Evolutionary conservation across 1,140 invertebrate species (phyloP), one percentile per base, ranked within the genome.

Genomic region (Eupristina koningsbergeri): DNA sequence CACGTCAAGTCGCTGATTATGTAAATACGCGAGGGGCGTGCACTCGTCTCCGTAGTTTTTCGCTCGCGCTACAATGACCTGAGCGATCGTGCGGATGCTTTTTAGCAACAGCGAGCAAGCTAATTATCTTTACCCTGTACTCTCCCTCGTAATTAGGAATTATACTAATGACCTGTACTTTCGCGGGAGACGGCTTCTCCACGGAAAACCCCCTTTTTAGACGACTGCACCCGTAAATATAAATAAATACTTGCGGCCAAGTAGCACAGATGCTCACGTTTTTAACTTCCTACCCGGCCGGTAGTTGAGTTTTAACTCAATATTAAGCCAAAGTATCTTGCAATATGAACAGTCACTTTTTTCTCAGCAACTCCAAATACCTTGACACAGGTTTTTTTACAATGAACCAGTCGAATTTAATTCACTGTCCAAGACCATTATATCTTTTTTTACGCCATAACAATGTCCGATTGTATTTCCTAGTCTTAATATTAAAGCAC

Each of bases 81-180:
- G 34, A 53, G 75, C n/a, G 63, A 67, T 53, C 78, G 71, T 61
- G 36, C 58, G 31, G 13, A 45, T 53, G 75, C 34, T 61, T 77
- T 61, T 61, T 39, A 77, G 74, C 50, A 61, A 34, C 34, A 58
- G 29, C n/a, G 73, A 64, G 39, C 74, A 41, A 71, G 45, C 78
- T 86, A 77, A 86, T 78, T 64, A 26, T 61, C 39, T 34, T 45
- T 63, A n/a, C n/a, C 34, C 39, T 36, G 58, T 53, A 53, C n/a
- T 58, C 11, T 61, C 61, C 1, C 39, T 41, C 36, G 39, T 78
- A 78, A 45, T 78, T 78, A 29, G 36, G 39, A 58, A 81, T 81
- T 81, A 81, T 74, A 69, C 22, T 41, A 81, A 81, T 63, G 8
- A 9, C 47, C 9, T 22, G 31, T 67, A 36, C 50, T 69, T 80